Conservation (phyloP, 2,888 invertebrate species). For the Rotaria socialis region DNA sequence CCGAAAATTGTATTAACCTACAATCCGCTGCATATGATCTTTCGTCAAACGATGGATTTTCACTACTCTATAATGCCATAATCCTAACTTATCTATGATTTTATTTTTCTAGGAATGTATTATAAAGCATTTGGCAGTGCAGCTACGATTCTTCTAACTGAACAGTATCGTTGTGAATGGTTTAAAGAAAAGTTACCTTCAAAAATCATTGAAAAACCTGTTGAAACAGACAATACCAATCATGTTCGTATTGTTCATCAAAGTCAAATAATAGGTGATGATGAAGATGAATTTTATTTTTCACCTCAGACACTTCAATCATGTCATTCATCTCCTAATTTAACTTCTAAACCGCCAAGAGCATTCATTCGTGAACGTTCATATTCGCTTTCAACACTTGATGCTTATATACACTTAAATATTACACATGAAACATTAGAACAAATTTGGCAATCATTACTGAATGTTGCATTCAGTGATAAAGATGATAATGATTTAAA, state of each 20-base stretch:
- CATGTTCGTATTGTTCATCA: neutral
- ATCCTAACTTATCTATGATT: no score
- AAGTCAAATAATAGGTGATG: neutral
- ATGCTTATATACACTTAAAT: neutral
- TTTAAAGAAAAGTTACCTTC: neutral
- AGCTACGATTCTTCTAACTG: neutral
- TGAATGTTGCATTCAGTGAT: neutral
- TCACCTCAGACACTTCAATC: neutral
- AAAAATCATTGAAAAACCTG: neutral
- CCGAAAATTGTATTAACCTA: no score
- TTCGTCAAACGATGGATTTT: no score
- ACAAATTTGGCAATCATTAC: conserved; percentile 17
- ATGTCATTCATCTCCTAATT: neutral
- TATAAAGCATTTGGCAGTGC: conserved; percentile 32
- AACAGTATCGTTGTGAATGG: conserved; percentile 30
- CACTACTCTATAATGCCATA: no score
- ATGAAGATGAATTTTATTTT: conserved; percentile 30
- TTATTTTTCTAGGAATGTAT: neutral
- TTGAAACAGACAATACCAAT: neutral
- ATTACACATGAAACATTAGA: conserved; percentile 18
- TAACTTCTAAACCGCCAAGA: neutral
- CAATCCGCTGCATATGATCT: no score
- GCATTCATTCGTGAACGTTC: neutral
- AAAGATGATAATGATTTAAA: conserved; percentile 10
- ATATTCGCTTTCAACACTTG: neutral